Conservation (phyloP, 2,888 invertebrate species). For the Brenthis ino region DNA sequence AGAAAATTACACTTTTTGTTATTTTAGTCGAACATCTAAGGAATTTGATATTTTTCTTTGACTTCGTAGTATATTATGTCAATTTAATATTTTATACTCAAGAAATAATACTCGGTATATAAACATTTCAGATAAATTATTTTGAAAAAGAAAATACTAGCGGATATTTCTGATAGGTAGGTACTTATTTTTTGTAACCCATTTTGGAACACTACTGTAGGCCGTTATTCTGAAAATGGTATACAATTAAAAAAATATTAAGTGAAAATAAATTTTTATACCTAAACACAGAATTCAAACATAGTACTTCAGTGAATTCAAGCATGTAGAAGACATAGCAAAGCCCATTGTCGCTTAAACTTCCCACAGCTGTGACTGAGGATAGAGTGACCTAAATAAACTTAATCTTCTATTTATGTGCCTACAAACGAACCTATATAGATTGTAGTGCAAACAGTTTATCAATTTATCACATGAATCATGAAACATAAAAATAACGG, state of each 20-base stretch:
- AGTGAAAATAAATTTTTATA: neutral
- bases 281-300: neutral
- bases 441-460: constrained; percentile 7
- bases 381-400: constrained; percentile 4
- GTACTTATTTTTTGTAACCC: no score
- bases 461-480: constrained; percentile 1
- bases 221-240: no score
- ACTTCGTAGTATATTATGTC: no score
- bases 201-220: no score
- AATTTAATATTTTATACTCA: no score
- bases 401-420: constrained; percentile 1
- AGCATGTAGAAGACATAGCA: neutral
- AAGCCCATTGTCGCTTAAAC: neutral
- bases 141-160: no score
- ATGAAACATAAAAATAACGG: constrained; percentile 5
- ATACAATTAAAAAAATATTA: neutral
- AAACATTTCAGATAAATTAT: no score
- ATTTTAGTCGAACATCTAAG: no score
- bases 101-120: no score
- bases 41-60: no score
- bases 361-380: neutral
- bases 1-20: no score
- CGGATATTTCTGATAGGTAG: no score
- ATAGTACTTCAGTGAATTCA: neutral
- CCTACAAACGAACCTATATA: neutral